These are phyloP conservation scores for Sussaba pulchella DNA, from an alignment of 2,888 invertebrate species.

Conservation along the genomic window DNA sequence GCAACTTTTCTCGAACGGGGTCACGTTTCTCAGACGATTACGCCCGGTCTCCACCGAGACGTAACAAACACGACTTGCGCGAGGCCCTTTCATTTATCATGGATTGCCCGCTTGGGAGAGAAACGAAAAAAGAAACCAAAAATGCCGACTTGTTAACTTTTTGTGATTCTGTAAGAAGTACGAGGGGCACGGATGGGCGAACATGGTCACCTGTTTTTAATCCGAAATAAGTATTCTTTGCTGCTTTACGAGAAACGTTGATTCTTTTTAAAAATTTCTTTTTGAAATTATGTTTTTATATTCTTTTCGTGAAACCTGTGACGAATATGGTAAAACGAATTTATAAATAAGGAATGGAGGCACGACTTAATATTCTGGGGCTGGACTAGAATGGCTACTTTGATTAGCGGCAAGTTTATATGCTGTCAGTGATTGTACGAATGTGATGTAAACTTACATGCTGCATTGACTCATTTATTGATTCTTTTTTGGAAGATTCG, in stretches of 20 bases:
- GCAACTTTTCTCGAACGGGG: slow-evolving; percentile 45
- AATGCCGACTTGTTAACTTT: background rate
- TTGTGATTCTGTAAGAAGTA: background rate
- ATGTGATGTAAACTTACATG: too few species aligned
- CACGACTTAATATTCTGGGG: too few species aligned
- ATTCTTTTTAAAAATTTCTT: slow-evolving; percentile 41
- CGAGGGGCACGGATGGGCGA: background rate
- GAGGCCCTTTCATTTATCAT: slow-evolving; percentile 28
- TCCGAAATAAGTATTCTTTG: too few species aligned
- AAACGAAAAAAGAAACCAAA: background rate
- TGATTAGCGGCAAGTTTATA: too few species aligned
- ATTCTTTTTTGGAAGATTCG: too few species aligned
- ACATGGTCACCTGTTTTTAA: too few species aligned
- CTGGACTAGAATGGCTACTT: too few species aligned
- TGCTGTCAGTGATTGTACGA: too few species aligned
- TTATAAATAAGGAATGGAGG: too few species aligned
- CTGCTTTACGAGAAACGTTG: background rate
- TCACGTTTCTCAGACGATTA: slow-evolving; percentile 46
- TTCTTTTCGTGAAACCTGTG: background rate
- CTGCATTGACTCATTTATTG: too few species aligned
- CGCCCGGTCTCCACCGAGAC: slow-evolving; percentile 30
- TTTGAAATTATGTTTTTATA: slow-evolving; percentile 13
- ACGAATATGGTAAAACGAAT: too few species aligned
- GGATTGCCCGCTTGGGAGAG: slow-evolving; percentile 7
- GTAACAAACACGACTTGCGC: background rate